Evolutionary conservation across 2,888 invertebrate species (phyloP), one percentile per base, ranked within the genome.

Genomic region (Lathronympha strigana): DNA sequence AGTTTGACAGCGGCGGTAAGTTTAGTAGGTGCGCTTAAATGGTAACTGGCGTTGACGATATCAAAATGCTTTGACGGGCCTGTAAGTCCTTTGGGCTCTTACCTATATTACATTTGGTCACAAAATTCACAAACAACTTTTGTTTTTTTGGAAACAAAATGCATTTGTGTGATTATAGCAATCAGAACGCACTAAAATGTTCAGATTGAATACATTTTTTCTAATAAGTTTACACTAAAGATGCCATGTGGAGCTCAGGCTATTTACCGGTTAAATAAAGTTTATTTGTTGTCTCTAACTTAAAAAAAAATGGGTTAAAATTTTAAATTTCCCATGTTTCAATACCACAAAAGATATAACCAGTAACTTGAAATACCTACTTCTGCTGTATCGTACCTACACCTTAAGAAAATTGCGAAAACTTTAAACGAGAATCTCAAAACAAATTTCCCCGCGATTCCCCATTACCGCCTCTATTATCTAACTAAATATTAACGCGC

Each of bases 401-500:
- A 43, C 19, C 28, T 19, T n/a, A 28, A 31, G 31, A 17, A 45
- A 21, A 57, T 13, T 43, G 57, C 31, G 31, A 47, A 51, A 58
- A 38, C 17, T 36, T 49, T 36, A 21, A 28, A 53, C 25, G 40
- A 57, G 40, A 47, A 60, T 62, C 43, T 28, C 67, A 47, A 55
- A 60, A 67, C 64, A 64, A 78, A 79, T 80, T 81, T 73, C 72
- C 73, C 17, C 58, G 45, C 25, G 45, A 25, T 62, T 60, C 73
- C 76, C 79, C 74, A 80, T 78, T 77, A 75, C 75, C 72, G 71
- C 73, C 72, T 66, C 80, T 82, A 84, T 86, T 86, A 87, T 86
- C 84, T 83, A 85, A 86, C 87, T 87, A 89, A 89, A 89, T 87
- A 88, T 88, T 86, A 87, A 82, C 84, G 82, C 81, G 86, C 82